Conservation (phyloP, 1,140 invertebrate genomes). For the Drosophila elegans region DNA sequence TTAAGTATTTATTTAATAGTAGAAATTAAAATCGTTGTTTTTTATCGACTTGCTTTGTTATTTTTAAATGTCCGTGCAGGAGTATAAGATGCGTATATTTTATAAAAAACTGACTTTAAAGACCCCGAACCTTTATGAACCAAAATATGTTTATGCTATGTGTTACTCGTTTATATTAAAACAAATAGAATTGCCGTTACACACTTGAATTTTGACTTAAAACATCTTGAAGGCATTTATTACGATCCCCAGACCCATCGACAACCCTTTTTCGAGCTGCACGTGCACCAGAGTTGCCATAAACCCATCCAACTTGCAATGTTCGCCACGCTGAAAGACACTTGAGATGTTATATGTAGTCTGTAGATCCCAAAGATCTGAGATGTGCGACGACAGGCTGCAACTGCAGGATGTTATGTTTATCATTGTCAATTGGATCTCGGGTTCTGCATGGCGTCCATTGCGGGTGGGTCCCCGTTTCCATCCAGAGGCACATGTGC, state of each 20-base stretch:
- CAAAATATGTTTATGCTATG: neutral
- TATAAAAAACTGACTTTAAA: no score
- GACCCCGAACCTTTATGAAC: neutral
- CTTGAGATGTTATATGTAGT: constrained; percentile 44
- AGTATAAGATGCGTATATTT: no score
- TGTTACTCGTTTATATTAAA: neutral
- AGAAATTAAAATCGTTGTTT: no score
- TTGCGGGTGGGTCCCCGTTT: constrained; percentile 48
- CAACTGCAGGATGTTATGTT: constrained; percentile 76
- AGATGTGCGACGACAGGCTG: constrained; percentile 44
- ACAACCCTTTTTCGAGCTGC: constrained; percentile 9
- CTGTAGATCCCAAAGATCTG: constrained; percentile 10
- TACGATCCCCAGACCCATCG: neutral
- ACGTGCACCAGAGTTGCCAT: constrained; percentile 15
- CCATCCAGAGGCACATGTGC: constrained; percentile 16
- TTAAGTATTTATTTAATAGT: no score
- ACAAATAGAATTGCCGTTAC: neutral
- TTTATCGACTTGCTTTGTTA: no score
- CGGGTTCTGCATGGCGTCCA: constrained; percentile 53
- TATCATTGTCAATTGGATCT: constrained; percentile 75
- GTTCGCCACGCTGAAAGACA: constrained; percentile 49
- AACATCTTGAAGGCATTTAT: neutral
- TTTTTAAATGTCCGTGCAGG: no score
- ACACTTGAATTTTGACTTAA: neutral
- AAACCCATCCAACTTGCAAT: constrained; percentile 9